phyloP scores from a whole-genome alignment of 2,888 invertebrate species.

The Tinea trinotella region DNA sequence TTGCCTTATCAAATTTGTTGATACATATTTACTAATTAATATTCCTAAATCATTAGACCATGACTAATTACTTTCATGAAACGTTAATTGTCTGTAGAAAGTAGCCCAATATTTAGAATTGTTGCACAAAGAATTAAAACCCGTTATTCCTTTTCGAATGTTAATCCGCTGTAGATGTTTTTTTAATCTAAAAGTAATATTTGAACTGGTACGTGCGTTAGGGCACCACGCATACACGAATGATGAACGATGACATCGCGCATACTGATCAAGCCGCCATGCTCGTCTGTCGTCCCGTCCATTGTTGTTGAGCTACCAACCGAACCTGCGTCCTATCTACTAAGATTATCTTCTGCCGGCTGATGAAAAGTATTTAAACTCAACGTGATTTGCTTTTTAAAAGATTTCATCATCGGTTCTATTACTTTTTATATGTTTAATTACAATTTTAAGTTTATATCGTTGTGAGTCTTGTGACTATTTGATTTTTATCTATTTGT shows the following conservation, averaged over 20 bases:
- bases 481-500: too few relatives aligned
- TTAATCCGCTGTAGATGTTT: not conserved
- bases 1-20: not conserved
- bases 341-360: conserved; percentile 15
- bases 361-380: conserved; percentile 11
- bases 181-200: conserved; percentile 3
- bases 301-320: conserved; percentile 15
- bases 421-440: not conserved
- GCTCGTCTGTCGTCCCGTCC: conserved; percentile 8
- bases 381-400: conserved; percentile 10
- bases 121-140: too few relatives aligned
- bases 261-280: conserved; percentile 19
- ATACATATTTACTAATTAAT: too few relatives aligned
- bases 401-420: not conserved
- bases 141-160: conserved; percentile 2
- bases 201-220: conserved; percentile 1
- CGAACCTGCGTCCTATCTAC: not conserved
- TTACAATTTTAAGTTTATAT: too few relatives aligned
- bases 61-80: too few relatives aligned
- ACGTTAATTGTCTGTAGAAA: too few relatives aligned
- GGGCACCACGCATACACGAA: conserved; percentile 2
- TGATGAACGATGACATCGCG: conserved; percentile 21
- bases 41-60: too few relatives aligned
- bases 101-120: too few relatives aligned
- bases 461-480: too few relatives aligned